A percentile compares a stretch with the other conserved stretches of the same genome.
These are phyloP conservation scores for Xyrichtys novacula DNA, from an alignment of 2,797 vertebrate genomes.

Conservation along the genomic window DNA sequence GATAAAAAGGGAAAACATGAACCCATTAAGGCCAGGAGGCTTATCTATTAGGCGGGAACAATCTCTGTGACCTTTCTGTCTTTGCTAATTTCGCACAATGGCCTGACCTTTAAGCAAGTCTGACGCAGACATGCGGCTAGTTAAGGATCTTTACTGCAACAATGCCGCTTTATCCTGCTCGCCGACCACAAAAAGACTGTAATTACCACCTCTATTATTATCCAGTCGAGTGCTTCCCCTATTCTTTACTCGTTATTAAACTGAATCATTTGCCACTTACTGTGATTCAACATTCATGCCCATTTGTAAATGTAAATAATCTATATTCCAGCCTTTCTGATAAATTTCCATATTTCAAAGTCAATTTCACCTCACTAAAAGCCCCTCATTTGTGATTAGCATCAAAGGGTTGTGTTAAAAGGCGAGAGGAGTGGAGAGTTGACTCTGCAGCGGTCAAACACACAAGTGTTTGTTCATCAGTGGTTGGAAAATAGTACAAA, in stretches of 20 bases:
- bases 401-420: slow-evolving; percentile 9
- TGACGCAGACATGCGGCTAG: slow-evolving; percentile 66
- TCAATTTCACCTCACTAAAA: slow-evolving; percentile 19
- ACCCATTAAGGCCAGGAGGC: slow-evolving; percentile 75
- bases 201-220: slow-evolving; percentile 74
- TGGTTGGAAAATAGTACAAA: background rate
- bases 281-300: slow-evolving; percentile 42
- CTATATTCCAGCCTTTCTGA: slow-evolving; percentile 19
- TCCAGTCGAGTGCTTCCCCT: slow-evolving; percentile 15
- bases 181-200: slow-evolving; percentile 50
- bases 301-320: slow-evolving; percentile 51
- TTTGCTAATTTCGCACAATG: slow-evolving; percentile 84
- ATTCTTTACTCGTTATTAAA: slow-evolving; percentile 36
- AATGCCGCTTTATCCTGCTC: slow-evolving; percentile 66
- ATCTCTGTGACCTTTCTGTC: slow-evolving; percentile 85
- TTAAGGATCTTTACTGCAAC: slow-evolving; percentile 78
- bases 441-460: background rate
- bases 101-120: slow-evolving; percentile 82
- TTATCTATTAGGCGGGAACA: slow-evolving; percentile 80
- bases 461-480: background rate
- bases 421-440: background rate
- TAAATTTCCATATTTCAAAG: slow-evolving; percentile 33
- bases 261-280: slow-evolving; percentile 44
- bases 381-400: slow-evolving; percentile 17
- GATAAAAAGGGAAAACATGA: slow-evolving; percentile 73